phyloP scores from a whole-genome alignment of 2,888 invertebrate genomes.

The Agrenia bidenticulata region DNA sequence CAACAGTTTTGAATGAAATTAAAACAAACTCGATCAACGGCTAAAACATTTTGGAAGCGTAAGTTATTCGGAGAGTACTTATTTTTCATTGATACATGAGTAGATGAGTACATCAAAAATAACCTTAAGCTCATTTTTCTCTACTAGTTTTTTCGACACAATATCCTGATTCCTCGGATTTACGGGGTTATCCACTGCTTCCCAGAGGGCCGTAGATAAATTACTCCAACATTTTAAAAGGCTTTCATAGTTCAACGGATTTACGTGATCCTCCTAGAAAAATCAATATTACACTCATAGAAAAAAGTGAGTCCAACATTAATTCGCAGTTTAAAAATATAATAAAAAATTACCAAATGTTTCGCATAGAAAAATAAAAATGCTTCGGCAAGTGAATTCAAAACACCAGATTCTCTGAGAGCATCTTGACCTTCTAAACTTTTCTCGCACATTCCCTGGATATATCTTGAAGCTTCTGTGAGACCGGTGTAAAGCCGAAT shows the following conservation, averaged over 20 bases:
- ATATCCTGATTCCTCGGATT: not conserved
- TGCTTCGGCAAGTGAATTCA: not conserved
- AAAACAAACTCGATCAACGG: not conserved
- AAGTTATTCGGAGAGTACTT: no score
- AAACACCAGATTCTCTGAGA: not conserved
- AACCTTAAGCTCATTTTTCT: not conserved
- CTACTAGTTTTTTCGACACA: not conserved
- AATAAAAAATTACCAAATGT: conserved; percentile 4
- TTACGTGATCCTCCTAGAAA: not conserved
- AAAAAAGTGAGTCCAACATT: not conserved
- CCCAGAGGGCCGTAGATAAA: not conserved
- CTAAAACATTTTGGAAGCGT: no score
- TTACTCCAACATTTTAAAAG: not conserved
- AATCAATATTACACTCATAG: not conserved
- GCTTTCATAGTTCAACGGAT: not conserved
- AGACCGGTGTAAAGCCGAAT: not conserved
- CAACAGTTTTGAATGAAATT: not conserved
- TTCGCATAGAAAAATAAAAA: not conserved
- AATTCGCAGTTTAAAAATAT: not conserved
- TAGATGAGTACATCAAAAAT: no score
- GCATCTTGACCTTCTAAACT: not conserved
- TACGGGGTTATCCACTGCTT: not conserved
- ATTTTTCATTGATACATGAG: no score
- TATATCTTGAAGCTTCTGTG: not conserved
- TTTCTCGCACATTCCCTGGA: not conserved